These are phyloP conservation scores for Cryptoprocta ferox DNA, from an alignment of 2,797 vertebrate genomes.

Conservation along the genomic window DNA sequence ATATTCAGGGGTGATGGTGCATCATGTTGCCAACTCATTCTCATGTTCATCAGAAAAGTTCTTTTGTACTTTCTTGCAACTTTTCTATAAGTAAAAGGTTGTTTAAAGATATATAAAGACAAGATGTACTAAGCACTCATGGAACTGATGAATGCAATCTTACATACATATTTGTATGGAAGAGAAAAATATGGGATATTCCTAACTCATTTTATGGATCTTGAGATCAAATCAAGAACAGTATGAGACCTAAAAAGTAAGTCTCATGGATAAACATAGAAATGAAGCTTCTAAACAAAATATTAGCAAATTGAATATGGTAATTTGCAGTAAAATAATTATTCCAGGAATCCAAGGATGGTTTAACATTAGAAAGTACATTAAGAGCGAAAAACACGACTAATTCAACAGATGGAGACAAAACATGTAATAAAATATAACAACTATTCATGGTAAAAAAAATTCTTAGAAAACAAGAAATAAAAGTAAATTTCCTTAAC, in stretches of 20 bases:
- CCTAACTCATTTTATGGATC: slow-evolving; percentile 38
- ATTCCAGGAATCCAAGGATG: slow-evolving; percentile 16
- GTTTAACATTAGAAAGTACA: neutral
- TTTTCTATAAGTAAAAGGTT: neutral
- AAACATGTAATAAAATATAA: neutral
- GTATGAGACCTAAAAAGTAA: slow-evolving; percentile 34
- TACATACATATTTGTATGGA: neutral
- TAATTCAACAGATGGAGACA: neutral
- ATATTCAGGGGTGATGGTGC: neutral
- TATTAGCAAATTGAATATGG: neutral
- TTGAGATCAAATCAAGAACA: slow-evolving; percentile 24
- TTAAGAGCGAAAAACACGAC: neutral
- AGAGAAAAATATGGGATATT: slow-evolving; percentile 55
- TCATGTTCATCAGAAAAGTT: neutral
- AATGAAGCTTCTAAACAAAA: slow-evolving; percentile 28
- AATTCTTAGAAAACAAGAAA: slow-evolving; percentile 21
- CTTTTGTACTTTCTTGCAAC: neutral
- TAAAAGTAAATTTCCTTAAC: neutral
- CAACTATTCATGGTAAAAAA: neutral
- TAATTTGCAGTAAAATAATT: neutral
- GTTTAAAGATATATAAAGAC: neutral
- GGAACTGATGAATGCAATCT: neutral
- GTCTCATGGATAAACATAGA: neutral
- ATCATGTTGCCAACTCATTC: neutral
- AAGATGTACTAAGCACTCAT: neutral